Evolutionary conservation across 2,113 vertebrate genomes (phyloP).

Genomic region (Steatornis caripensis): DNA sequence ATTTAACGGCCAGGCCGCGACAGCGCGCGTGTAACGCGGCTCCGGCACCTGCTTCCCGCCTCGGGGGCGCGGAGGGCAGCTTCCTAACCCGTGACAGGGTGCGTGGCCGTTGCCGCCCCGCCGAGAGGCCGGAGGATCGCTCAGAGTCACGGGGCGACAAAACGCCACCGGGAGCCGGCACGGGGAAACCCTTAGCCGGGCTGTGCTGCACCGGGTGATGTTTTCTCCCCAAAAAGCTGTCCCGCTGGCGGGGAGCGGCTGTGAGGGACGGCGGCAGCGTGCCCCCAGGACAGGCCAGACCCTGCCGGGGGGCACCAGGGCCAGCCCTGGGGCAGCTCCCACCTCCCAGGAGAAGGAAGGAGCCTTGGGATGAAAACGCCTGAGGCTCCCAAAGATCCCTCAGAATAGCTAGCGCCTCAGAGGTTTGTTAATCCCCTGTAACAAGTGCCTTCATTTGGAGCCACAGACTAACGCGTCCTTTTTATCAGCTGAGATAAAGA

Average conservation of each 20-base stretch:
- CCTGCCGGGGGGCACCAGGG: not conserved
- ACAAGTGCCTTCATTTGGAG: not conserved
- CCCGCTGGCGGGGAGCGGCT: not conserved
- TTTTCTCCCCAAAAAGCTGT: not conserved
- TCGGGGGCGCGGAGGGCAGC: no score
- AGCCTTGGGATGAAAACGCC: no score
- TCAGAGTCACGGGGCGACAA: no score
- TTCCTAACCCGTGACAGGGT: no score
- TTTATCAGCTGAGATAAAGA: not conserved
- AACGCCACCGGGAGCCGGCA: fast-evolving
- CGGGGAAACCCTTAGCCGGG: no score
- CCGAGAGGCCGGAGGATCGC: not conserved
- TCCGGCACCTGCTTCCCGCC: not conserved
- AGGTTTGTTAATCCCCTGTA: not conserved
- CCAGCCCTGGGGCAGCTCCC: not conserved
- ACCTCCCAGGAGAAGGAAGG: not conserved
- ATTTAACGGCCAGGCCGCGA: no score
- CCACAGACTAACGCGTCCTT: not conserved
- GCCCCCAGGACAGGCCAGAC: no score
- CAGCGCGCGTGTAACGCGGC: not conserved
- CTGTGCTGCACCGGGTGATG: fast-evolving
- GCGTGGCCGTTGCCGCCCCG: fast-evolving
- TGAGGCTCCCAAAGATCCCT: no score
- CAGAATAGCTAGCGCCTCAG: fast-evolving
- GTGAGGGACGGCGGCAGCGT: not conserved